Evolutionary conservation across 2,797 vertebrate species (phyloP).

Genomic region (Hyperoplus lanceolatus): DNA sequence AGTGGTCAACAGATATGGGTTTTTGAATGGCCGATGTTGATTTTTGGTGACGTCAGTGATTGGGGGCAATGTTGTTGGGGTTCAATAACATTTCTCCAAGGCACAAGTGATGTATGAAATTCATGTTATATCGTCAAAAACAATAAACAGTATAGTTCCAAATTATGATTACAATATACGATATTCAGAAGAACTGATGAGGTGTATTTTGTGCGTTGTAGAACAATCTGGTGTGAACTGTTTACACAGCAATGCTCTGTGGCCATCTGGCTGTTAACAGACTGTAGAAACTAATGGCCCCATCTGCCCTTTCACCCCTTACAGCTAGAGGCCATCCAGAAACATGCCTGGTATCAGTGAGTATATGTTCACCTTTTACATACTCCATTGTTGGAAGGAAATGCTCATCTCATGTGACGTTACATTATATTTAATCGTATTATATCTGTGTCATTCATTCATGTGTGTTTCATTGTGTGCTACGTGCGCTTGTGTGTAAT

Average conservation of each 20-base stretch:
- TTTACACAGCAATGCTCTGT: conserved; percentile 56
- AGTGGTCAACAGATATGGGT: too few species aligned
- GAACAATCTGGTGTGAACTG: conserved; percentile 36
- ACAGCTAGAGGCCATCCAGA: conserved; percentile 95
- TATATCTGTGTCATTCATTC: conserved; percentile 9
- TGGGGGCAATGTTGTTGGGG: not conserved
- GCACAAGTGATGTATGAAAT: not conserved
- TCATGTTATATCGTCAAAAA: not conserved
- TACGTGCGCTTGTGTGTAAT: not conserved
- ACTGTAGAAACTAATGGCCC: conserved; percentile 76
- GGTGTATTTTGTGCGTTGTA: conserved; percentile 27
- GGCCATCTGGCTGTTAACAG: conserved; percentile 77
- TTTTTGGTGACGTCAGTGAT: too few species aligned
- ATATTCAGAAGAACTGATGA: conserved; percentile 22
- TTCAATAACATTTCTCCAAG: not conserved
- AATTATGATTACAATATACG: conserved; percentile 6
- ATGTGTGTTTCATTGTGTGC: conserved; percentile 15
- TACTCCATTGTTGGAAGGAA: not conserved
- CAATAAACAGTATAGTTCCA: not conserved
- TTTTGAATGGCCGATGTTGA: too few species aligned
- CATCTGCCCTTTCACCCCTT: conserved; percentile 74
- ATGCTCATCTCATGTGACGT: not conserved
- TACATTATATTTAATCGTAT: conserved; percentile 8
- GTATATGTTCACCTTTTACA: conserved; percentile 72
- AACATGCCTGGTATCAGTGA: conserved; percentile 96